Conservation (phyloP, 2,797 vertebrate species). For the Danio choprae region DNA sequence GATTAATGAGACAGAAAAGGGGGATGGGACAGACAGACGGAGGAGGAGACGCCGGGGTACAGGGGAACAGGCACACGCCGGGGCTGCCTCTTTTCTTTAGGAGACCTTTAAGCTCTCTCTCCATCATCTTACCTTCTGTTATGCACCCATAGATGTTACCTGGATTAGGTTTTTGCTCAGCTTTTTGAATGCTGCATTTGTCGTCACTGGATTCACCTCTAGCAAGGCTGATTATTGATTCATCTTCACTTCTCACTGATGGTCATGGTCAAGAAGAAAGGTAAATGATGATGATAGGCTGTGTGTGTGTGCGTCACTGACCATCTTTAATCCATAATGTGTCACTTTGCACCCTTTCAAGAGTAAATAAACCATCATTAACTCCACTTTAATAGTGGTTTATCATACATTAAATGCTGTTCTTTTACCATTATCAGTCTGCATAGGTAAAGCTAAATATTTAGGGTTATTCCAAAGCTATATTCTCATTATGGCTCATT, state of each 20-base stretch:
- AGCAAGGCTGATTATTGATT: constrained; percentile 33
- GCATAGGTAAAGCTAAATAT: constrained; percentile 2
- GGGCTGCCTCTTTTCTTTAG: constrained; percentile 25
- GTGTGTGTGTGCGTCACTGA: constrained; percentile 1
- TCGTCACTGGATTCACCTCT: not conserved
- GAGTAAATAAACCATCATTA: not conserved
- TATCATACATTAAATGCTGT: not conserved
- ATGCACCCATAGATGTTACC: not conserved
- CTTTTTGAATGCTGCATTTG: not conserved
- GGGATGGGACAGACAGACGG: constrained; percentile 13
- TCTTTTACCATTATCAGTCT: not conserved
- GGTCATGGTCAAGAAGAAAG: constrained; percentile 67
- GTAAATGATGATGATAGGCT: constrained; percentile 36
- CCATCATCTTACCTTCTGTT: not conserved
- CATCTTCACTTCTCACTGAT: constrained; percentile 48
- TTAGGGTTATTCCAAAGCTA: not conserved
- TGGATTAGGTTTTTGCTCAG: not conserved
- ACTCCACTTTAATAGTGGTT: not conserved
- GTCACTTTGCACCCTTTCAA: not conserved
- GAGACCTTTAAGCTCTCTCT: constrained; percentile 6
- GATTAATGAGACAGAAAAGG: constrained; percentile 30
- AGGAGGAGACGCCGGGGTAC: constrained; percentile 35
- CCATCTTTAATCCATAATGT: not conserved
- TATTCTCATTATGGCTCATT: not conserved
- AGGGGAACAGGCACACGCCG: constrained; percentile 42